These are phyloP conservation scores for Zaprionus camerounensis DNA, from an alignment of 1,140 invertebrate species.

Conservation along the genomic window DNA sequence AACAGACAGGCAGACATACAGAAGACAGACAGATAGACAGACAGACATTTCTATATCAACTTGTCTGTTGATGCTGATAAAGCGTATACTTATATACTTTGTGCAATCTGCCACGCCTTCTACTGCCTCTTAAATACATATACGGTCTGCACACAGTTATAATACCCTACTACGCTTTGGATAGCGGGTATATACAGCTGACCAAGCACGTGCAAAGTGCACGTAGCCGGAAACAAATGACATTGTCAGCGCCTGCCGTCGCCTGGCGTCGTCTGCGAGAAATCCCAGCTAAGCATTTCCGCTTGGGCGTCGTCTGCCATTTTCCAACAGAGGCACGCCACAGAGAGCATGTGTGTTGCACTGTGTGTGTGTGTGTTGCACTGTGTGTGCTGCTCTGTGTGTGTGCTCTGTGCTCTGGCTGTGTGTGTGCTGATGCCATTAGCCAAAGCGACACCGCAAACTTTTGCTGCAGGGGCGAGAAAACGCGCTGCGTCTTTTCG, in stretches of 20 bases:
- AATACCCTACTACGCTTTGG: too few species aligned
- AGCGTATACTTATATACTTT: too few species aligned
- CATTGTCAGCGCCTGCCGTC: constrained; percentile 71
- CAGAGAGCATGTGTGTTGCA: constrained; percentile 17
- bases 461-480: constrained; percentile 46
- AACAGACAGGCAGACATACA: too few species aligned
- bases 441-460: constrained; percentile 51
- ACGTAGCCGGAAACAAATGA: constrained; percentile 80
- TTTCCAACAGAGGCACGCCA: constrained; percentile 6
- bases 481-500: constrained; percentile 38
- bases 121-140: too few species aligned
- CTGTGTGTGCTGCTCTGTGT: constrained; percentile 22
- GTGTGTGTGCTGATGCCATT: constrained; percentile 66
- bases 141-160: too few species aligned
- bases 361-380: constrained; percentile 8
- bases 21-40: too few species aligned
- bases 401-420: constrained; percentile 30
- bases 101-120: too few species aligned
- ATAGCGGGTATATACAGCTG: constrained; percentile 2
- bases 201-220: constrained; percentile 62
- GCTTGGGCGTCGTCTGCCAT: constrained; percentile 54
- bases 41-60: too few species aligned
- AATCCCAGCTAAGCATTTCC: constrained; percentile 79
- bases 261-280: constrained; percentile 46
- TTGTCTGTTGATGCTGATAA: too few species aligned